Base-by-base conservation (phyloP, 2,888 invertebrate genomes). In the Limnephilus lunatus region DNA sequence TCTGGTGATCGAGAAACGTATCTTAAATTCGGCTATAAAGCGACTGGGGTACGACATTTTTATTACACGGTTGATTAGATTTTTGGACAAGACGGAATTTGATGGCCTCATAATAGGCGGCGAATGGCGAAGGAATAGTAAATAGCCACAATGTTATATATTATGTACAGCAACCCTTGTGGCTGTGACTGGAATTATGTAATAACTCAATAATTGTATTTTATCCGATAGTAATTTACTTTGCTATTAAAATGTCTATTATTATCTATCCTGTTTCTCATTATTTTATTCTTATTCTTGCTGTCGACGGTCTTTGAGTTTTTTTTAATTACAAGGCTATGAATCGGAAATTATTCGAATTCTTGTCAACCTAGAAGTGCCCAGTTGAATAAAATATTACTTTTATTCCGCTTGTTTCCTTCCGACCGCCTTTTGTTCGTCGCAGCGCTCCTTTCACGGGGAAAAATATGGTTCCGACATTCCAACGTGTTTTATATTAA, bases 401-500 rank as follows among this genome's bases (percentile, higher is more conserved):
- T 48, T 53, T 87, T 87, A 87, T 87, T 87, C 30, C 86, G 25
- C 32, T 15, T 87, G 86, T 87, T 85, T 85, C 39, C 35, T 39
- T 85, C 35, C 32, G 35, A 35, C n/a, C n/a, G 85, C 35, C 39
- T 85, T 85, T 85, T 82, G 82, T 82, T 82, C 82, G 32, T 35
- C 44, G 85, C 44, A n/a, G 12, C 44, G 85, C 14, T 44, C 85
- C 39, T 86, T 31, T 83, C 35, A 15, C 35, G 44, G n/a, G 85
- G n/a, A 86, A 86, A 86, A 86, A 86, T 86, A 39, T 44, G 85
- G 44, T 19, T 39, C n/a, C 44, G 39, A 48, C 25, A 86, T 86
- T 86, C 85, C 85, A 39, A 86, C 35, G 85, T 86, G 85, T 86
- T 86, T 86, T 86, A 44, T 86, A 86, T 86, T 86, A 25, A 86